phyloP scores from a whole-genome alignment of 2,888 invertebrate species.

The Mesorhabditis sp. region DNA sequence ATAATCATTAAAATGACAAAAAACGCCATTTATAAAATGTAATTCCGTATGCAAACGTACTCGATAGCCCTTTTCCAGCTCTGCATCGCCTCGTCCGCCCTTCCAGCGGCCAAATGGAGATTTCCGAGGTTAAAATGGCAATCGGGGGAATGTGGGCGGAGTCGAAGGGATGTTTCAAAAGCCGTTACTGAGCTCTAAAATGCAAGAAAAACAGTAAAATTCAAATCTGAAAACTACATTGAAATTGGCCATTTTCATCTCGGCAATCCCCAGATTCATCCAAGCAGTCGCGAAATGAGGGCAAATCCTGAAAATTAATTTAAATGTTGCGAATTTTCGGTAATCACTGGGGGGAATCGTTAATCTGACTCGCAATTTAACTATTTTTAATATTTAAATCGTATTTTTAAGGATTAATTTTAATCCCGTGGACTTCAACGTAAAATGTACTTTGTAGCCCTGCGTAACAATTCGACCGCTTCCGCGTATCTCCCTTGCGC shows the following conservation, averaged over 20 bases:
- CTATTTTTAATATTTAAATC: neutral
- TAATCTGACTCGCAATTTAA: neutral
- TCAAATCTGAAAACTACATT: slow-evolving; percentile 9
- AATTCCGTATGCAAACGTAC: slow-evolving; percentile 57
- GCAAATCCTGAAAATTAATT: slow-evolving; percentile 56
- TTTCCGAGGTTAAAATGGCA: slow-evolving; percentile 92
- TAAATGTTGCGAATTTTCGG: too few species aligned
- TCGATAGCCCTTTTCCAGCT: slow-evolving; percentile 79
- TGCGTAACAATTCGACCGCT: too few species aligned
- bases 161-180: slow-evolving; percentile 75
- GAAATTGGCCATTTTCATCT: slow-evolving; percentile 66
- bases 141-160: slow-evolving; percentile 79
- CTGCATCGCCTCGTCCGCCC: slow-evolving; percentile 72
- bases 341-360: too few species aligned
- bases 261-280: slow-evolving; percentile 95
- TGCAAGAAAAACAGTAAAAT: slow-evolving; percentile 63
- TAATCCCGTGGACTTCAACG: neutral
- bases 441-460: too few species aligned
- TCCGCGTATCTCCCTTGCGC: slow-evolving; percentile 16
- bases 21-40: neutral
- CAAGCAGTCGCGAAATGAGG: slow-evolving; percentile 88
- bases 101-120: slow-evolving; percentile 77
- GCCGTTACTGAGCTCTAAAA: slow-evolving; percentile 73
- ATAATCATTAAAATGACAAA: neutral
- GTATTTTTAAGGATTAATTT: neutral